Evolutionary conservation across 1,140 invertebrate species (phyloP).

Genomic region (Gonioctena quinquepunctata): DNA sequence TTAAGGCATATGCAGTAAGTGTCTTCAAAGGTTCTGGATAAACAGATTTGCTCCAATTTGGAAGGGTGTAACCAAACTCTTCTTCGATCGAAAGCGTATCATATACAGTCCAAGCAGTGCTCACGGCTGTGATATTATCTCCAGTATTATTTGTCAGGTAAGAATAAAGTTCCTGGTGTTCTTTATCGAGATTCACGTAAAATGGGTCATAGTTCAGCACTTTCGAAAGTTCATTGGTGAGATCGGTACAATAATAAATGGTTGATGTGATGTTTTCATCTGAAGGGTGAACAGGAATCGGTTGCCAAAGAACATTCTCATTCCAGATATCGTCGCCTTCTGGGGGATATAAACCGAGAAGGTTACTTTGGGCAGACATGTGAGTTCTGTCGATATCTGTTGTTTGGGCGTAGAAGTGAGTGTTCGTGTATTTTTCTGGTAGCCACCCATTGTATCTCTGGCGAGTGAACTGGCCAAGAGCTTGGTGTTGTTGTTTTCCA

Average conservation of each 20-base stretch:
- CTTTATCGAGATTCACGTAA: not conserved
- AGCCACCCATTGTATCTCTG: slow-evolving; percentile 64
- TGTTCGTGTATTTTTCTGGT: slow-evolving; percentile 60
- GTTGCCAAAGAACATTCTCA: not conserved
- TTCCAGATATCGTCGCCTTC: not conserved
- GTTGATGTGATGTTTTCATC: not conserved
- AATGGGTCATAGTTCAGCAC: not conserved
- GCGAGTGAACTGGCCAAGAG: slow-evolving; percentile 64
- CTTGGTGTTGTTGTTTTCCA: slow-evolving; percentile 65
- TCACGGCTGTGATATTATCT: not conserved
- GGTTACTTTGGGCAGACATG: slow-evolving; percentile 59
- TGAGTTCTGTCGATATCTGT: slow-evolving; percentile 60
- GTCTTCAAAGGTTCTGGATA: not conserved
- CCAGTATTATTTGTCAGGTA: not conserved
- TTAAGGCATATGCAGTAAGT: not conserved
- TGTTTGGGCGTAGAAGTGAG: slow-evolving; percentile 34
- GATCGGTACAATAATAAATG: not conserved
- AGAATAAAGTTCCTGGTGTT: not conserved
- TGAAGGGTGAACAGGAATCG: not conserved
- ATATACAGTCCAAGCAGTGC: not conserved
- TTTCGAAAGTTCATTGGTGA: not conserved
- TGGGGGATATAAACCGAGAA: slow-evolving; percentile 42
- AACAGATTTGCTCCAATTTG: not conserved
- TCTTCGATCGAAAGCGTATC: not conserved
- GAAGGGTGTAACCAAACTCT: not conserved